Percentiles rank a stretch among this genome's conserved stretches.
phyloP scores from a whole-genome alignment of 2,888 invertebrate genomes.

The Tenthredo livida region DNA sequence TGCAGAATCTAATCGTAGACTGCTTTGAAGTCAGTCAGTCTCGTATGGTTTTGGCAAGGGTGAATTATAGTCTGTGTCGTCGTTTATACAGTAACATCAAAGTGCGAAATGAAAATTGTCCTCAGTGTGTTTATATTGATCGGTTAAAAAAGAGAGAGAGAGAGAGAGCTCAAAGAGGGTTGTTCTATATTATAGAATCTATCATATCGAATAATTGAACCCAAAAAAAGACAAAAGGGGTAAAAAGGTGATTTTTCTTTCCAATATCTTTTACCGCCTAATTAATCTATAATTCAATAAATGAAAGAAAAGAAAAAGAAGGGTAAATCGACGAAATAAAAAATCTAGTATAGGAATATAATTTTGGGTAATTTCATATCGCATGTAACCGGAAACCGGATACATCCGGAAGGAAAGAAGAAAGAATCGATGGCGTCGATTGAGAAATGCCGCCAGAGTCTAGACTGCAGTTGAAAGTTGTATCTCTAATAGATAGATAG shows the following conservation, averaged over 20 bases:
- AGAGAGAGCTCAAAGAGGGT: neutral
- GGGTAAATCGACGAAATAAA: neutral
- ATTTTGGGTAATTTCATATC: neutral
- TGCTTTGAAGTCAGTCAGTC: slow-evolving; percentile 20
- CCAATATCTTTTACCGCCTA: no score
- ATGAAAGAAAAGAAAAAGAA: neutral
- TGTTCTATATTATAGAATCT: no score
- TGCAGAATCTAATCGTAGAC: neutral
- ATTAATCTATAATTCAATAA: neutral
- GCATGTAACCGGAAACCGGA: neutral
- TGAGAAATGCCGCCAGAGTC: neutral
- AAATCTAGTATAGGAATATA: neutral
- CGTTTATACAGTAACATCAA: neutral
- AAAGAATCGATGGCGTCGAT: slow-evolving; percentile 6
- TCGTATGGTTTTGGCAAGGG: neutral
- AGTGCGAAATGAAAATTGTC: neutral
- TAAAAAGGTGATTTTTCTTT: no score
- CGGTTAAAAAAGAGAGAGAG: neutral
- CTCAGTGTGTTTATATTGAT: neutral
- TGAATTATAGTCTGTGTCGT: neutral
- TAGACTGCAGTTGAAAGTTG: slow-evolving; percentile 3
- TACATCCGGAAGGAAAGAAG: neutral
- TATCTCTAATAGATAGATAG: neutral
- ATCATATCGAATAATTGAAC: neutral
- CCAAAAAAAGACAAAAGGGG: no score